These are phyloP conservation scores for Stigmatopora nigra DNA, from an alignment of 2,113 vertebrate species.

Conservation along the genomic window DNA sequence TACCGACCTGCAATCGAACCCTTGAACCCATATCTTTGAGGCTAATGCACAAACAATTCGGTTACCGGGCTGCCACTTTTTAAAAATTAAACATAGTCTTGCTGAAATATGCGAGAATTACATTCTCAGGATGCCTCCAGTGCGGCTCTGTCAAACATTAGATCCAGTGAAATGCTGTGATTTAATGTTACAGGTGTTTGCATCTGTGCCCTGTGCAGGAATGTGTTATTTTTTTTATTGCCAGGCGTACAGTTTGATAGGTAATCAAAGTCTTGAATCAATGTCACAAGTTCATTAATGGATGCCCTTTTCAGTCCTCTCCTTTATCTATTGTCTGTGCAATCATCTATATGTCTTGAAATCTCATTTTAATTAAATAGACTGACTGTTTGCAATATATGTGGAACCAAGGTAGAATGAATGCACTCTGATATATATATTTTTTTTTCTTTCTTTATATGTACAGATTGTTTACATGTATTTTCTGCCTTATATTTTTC, in stretches of 20 bases:
- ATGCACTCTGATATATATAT: conserved; percentile 4
- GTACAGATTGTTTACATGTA: neutral
- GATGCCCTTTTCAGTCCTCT: conserved; percentile 58
- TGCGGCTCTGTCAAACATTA: conserved; percentile 1
- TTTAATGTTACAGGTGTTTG: conserved; percentile 29
- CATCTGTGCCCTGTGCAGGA: conserved; percentile 14
- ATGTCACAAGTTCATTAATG: conserved; percentile 68
- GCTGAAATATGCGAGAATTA: neutral
- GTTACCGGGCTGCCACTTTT: too few relatives aligned
- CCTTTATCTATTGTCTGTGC: conserved; percentile 49
- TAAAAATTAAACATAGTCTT: too few relatives aligned
- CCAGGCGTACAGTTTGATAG: conserved; percentile 55
- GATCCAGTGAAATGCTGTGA: conserved; percentile 3
- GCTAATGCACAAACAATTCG: too few relatives aligned
- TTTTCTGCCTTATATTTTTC: conserved; percentile 16
- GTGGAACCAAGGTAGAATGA: conserved; percentile 1
- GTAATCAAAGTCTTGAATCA: conserved; percentile 69
- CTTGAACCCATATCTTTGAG: too few relatives aligned
- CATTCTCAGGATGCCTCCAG: conserved; percentile 6
- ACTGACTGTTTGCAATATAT: conserved; percentile 26
- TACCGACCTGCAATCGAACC: too few relatives aligned
- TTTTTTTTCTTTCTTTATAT: neutral
- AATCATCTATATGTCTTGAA: conserved; percentile 39
- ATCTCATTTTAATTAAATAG: conserved; percentile 58
- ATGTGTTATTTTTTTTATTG: conserved; percentile 48